Percentiles rank a stretch among this genome's conserved stretches.
Conservation (phyloP, 2,888 invertebrate species). For the Pandemis corylana region DNA sequence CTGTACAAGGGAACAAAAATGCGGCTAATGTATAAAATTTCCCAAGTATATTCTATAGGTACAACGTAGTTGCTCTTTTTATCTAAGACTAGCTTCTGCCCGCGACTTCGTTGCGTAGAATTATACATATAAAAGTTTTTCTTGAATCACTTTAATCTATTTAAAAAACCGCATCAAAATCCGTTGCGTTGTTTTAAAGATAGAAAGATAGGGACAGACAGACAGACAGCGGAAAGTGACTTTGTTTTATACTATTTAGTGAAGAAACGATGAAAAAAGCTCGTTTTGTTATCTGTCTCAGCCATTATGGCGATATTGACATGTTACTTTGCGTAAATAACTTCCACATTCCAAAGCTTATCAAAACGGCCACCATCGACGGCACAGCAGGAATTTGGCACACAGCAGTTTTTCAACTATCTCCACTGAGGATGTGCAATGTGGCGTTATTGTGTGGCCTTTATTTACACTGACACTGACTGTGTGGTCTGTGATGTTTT, state of each 20-base stretch:
- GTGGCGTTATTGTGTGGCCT: slow-evolving; percentile 50
- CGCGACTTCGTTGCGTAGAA: too few species aligned
- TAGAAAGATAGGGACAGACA: too few species aligned
- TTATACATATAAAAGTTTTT: too few species aligned
- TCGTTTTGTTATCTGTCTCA: slow-evolving; percentile 4
- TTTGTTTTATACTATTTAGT: not conserved
- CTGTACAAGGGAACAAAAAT: not conserved
- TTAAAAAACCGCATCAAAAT: too few species aligned
- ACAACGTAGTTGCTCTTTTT: too few species aligned
- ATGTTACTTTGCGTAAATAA: slow-evolving; percentile 44
- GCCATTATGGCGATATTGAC: slow-evolving; percentile 41
- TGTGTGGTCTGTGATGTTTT: slow-evolving; percentile 63
- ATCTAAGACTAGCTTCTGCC: too few species aligned
- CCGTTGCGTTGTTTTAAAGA: too few species aligned
- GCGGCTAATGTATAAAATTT: too few species aligned
- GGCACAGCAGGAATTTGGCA: slow-evolving; percentile 52
- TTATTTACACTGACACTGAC: slow-evolving; percentile 54
- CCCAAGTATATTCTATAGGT: too few species aligned
- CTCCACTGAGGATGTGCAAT: slow-evolving; percentile 45
- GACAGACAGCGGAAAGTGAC: too few species aligned
- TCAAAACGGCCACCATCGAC: slow-evolving; percentile 51
- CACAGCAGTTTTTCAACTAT: slow-evolving; percentile 48
- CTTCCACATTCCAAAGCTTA: slow-evolving; percentile 44
- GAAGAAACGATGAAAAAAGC: not conserved
- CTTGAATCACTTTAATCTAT: too few species aligned